Base-by-base conservation (phyloP, 2,888 invertebrate species). In the Exephanes ischioxanthus region DNA sequence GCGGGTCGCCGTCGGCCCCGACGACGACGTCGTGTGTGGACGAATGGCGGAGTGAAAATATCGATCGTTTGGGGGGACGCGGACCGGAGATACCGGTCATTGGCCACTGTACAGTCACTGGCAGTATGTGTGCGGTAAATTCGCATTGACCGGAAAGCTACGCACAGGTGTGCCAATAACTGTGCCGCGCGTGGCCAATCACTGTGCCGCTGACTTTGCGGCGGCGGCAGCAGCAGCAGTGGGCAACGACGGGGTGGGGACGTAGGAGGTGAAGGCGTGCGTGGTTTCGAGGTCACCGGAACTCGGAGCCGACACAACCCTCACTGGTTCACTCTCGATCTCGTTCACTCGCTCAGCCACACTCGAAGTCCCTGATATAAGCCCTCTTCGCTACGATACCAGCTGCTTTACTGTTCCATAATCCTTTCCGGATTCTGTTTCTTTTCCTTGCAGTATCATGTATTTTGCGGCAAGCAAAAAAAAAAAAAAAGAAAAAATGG, bases 201-300 rank as follows among this genome's bases (percentile, higher is more conserved):
- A 30, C 30, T 61, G 61, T 61, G 61, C 61, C 26, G 30, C 14
- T 7, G 30, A 22, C 0, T 4, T 33, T 48, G 48, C 30, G 33
- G 51, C n/a, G 33, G 33, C 75, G 48, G 33, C 9, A 41, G 51
- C 30, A 33, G 61, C 26, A 16, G 61, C 33, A 14, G 26, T 19
- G 30, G 48, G 30, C 30, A 61, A 33, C 48, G 14, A 51, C 37
- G 66, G 22, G 48, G 30, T 7, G 48, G 30, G 19, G 75, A 22
- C 45, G 63, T 37, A 22, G 51, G 79, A 73, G 61, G 71, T 19
- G 71, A 67, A 61, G 53, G 73, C 72, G 55, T 41, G 78, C 41
- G 72, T 77, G 83, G 76, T 91, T 91, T 92, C 90, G 91, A 91
- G 91, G 92, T 91, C 91, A 91, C 87, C 89, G 89, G 91, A 90